Percentiles rank a stretch among this genome's conserved stretches.
Evolutionary conservation across 1,140 invertebrate species (phyloP).

Genomic region (Danaus melanippus): DNA sequence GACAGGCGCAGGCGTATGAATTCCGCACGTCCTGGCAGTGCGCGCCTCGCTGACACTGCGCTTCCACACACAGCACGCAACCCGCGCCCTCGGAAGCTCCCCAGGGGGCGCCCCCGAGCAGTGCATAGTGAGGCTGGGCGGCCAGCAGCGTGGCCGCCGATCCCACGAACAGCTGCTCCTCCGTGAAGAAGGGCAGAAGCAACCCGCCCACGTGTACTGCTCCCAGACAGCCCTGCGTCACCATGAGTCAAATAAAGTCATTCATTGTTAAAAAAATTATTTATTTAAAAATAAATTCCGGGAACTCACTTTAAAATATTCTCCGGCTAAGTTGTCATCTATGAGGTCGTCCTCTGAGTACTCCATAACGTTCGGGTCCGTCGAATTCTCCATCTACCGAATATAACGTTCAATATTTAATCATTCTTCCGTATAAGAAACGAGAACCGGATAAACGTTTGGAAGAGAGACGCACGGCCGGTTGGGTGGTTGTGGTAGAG

Average conservation of each 20-base stretch:
- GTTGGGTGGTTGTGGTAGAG: slow-evolving; percentile 1
- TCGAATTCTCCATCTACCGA: slow-evolving; percentile 43
- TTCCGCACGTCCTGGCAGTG: slow-evolving; percentile 82
- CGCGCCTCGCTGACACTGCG: slow-evolving; percentile 90
- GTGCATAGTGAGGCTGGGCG: slow-evolving; percentile 70
- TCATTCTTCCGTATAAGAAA: too few species aligned
- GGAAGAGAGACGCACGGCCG: too few species aligned
- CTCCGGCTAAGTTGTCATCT: slow-evolving; percentile 53
- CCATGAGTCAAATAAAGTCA: background rate
- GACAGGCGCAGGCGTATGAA: slow-evolving; percentile 89
- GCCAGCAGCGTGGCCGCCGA: slow-evolving; percentile 57
- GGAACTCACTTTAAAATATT: slow-evolving; percentile 69
- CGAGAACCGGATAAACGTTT: too few species aligned
- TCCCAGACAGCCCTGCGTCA: slow-evolving; percentile 87
- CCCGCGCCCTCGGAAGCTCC: slow-evolving; percentile 64
- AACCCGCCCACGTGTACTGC: slow-evolving; percentile 89
- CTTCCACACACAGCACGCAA: slow-evolving; percentile 87
- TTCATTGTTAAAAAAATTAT: too few species aligned
- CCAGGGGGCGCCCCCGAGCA: slow-evolving; percentile 53
- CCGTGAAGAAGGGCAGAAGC: slow-evolving; percentile 90
- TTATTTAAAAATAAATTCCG: too few species aligned
- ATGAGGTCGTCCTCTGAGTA: slow-evolving; percentile 56
- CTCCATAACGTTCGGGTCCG: slow-evolving; percentile 44
- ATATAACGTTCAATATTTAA: background rate
- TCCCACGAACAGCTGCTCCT: slow-evolving; percentile 79